These are phyloP conservation scores for Callimorpha dominula DNA, from an alignment of 2,888 invertebrate genomes.

Conservation along the genomic window DNA sequence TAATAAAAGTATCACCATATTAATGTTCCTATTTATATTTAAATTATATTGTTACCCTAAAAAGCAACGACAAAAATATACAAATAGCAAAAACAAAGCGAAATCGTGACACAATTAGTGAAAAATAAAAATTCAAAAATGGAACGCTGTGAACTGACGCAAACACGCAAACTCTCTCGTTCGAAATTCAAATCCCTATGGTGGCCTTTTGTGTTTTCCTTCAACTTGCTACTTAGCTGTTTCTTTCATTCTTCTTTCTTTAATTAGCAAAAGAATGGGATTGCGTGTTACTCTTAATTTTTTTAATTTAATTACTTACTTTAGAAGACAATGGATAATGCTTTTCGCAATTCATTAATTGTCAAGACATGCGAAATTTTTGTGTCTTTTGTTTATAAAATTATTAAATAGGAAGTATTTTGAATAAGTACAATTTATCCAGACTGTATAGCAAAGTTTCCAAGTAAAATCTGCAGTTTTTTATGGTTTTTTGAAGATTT, in stretches of 20 bases:
- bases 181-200: conserved; percentile 76
- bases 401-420: conserved; percentile 48
- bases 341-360: conserved; percentile 78
- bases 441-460: conserved; percentile 16
- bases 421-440: conserved; percentile 46
- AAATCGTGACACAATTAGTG: conserved; percentile 55
- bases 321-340: conserved; percentile 80
- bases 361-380: conserved; percentile 76
- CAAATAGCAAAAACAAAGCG: conserved; percentile 52
- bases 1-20: background rate
- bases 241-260: conserved; percentile 83
- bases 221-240: conserved; percentile 84
- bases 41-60: conserved; percentile 34
- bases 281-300: conserved; percentile 83
- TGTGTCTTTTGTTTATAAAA: conserved; percentile 54
- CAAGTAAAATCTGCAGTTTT: background rate
- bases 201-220: conserved; percentile 70
- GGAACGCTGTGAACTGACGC: conserved; percentile 75
- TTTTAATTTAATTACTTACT: conserved; percentile 82
- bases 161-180: conserved; percentile 79
- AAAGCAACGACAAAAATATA: conserved; percentile 40
- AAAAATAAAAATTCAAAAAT: conserved; percentile 71
- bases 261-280: conserved; percentile 83
- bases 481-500: background rate
- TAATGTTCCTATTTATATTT: conserved; percentile 9